These are phyloP conservation scores for Cybosia mesomella DNA, from an alignment of 2,888 invertebrate species.

Conservation along the genomic window DNA sequence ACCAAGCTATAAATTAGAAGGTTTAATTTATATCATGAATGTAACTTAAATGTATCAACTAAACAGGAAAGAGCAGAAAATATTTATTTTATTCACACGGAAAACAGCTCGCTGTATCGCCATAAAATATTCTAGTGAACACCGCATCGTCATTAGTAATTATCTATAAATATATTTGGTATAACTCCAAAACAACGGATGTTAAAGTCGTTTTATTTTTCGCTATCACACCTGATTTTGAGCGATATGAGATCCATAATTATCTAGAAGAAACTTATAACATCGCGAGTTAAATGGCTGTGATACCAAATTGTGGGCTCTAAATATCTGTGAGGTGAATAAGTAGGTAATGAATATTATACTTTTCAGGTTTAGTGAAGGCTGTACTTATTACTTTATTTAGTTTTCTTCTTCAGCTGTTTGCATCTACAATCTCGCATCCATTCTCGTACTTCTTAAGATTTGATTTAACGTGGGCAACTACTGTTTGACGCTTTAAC, in stretches of 20 bases:
- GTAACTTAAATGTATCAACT: slow-evolving; percentile 29
- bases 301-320: not conserved
- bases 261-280: not conserved
- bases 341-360: too few relatives aligned
- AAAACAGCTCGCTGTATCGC: slow-evolving; percentile 18
- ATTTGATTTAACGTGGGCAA: too few relatives aligned
- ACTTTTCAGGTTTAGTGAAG: too few relatives aligned
- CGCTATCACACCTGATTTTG: not conserved
- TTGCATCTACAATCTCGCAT: too few relatives aligned
- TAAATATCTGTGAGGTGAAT: too few relatives aligned
- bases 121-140: slow-evolving; percentile 18
- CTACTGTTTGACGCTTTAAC: too few relatives aligned
- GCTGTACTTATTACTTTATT: too few relatives aligned
- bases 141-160: slow-evolving; percentile 11
- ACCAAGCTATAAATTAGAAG: slow-evolving; percentile 25
- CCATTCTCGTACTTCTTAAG: too few relatives aligned
- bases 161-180: slow-evolving; percentile 7
- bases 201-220: not conserved
- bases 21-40: slow-evolving; percentile 28
- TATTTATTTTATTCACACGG: slow-evolving; percentile 23
- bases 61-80: slow-evolving; percentile 25
- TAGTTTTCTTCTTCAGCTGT: too few relatives aligned
- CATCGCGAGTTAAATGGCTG: not conserved
- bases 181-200: not conserved
- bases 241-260: not conserved